These are phyloP conservation scores for Hemicentrotus pulcherrimus DNA, from an alignment of 35 echinoderm and acorn worm genomes.

Conservation along the genomic window DNA sequence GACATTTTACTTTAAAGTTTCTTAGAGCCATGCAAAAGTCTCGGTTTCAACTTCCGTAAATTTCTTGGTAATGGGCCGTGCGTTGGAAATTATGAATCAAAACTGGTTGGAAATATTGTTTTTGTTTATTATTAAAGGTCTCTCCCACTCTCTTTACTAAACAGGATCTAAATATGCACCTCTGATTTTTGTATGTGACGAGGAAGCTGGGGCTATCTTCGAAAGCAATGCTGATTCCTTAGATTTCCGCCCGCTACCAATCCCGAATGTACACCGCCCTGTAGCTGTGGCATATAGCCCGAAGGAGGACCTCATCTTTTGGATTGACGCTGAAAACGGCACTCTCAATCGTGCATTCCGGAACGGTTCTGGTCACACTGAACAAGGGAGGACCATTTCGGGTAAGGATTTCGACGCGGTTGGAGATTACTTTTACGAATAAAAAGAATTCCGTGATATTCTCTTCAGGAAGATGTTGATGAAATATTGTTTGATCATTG, in stretches of 20 bases:
- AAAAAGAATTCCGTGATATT: too few species aligned
- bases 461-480: too few species aligned
- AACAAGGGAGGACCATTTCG: neutral
- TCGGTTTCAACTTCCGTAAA: too few species aligned
- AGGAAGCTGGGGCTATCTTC: neutral
- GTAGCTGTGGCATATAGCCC: neutral
- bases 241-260: neutral
- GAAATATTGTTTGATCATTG: too few species aligned
- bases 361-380: neutral
- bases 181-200: neutral
- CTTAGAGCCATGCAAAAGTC: too few species aligned
- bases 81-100: too few species aligned
- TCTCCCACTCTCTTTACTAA: neutral
- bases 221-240: neutral
- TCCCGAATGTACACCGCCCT: neutral
- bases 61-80: too few species aligned
- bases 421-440: neutral
- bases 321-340: neutral
- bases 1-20: too few species aligned
- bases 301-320: neutral
- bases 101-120: too few species aligned
- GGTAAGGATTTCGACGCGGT: neutral
- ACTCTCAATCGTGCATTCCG: neutral
- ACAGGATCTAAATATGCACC: neutral
- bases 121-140: too few species aligned